A percentile compares a stretch with the other conserved stretches of the same genome.
phyloP scores from a whole-genome alignment of 1,140 invertebrate species.

The Neocloeon triangulifer region DNA sequence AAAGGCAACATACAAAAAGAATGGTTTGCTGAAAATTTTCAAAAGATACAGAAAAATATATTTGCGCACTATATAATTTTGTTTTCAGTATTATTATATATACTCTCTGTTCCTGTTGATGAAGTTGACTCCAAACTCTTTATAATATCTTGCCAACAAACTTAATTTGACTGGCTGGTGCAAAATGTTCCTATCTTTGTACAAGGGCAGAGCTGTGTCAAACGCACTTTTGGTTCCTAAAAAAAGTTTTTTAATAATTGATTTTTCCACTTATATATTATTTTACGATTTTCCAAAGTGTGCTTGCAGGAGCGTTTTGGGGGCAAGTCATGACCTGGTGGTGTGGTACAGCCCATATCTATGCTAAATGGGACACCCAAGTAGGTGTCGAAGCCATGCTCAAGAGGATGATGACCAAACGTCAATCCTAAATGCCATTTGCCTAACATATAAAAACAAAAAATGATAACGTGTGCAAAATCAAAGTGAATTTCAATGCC shows the following conservation, averaged over 20 bases:
- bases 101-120: slow-evolving; percentile 6
- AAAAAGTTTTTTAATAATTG: background rate
- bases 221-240: slow-evolving; percentile 1
- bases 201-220: slow-evolving; percentile 8
- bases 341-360: slow-evolving; percentile 10
- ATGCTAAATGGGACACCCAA: slow-evolving; percentile 10
- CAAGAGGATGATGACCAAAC: slow-evolving; percentile 7
- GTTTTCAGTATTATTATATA: background rate
- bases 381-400: slow-evolving; percentile 9
- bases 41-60: slow-evolving; percentile 1
- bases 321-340: slow-evolving; percentile 7
- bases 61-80: background rate
- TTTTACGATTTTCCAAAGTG: background rate
- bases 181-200: slow-evolving; percentile 6
- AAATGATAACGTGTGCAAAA: background rate
- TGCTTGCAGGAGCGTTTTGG: slow-evolving; percentile 1
- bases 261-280: background rate
- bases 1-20: slow-evolving; percentile 9
- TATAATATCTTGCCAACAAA: slow-evolving; percentile 4
- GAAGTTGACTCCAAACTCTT: slow-evolving; percentile 7
- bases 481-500: slow-evolving; percentile 5
- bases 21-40: slow-evolving; percentile 4
- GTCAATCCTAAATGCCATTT: slow-evolving; percentile 10
- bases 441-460: slow-evolving; percentile 4
- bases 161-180: slow-evolving; percentile 9